Conservation (phyloP, 2,113 vertebrate genomes). For the Erythrolamprus reginae region DNA sequence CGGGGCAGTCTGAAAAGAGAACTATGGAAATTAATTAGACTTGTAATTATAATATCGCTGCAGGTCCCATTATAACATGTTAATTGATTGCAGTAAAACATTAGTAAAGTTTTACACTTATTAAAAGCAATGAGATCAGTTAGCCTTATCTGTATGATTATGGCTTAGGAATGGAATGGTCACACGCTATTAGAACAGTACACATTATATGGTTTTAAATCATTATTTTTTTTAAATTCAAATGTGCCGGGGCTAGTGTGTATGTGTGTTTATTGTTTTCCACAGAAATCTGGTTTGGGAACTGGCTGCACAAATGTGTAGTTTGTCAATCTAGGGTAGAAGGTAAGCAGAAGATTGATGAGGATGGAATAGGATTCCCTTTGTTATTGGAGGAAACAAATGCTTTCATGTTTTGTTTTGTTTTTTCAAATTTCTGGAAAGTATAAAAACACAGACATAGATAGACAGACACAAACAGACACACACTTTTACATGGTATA, state of each 20-base stretch:
- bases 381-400: background rate
- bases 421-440: background rate
- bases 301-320: background rate
- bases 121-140: background rate
- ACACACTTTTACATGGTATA: background rate
- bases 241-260: background rate
- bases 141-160: background rate
- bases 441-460: background rate
- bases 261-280: background rate
- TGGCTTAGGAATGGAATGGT: conserved; percentile 41
- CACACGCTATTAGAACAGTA: conserved; percentile 40
- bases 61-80: background rate
- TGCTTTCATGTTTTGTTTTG: background rate
- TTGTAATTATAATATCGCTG: background rate
- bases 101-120: background rate
- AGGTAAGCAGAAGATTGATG: background rate
- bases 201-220: conserved; percentile 60
- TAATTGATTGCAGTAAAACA: background rate
- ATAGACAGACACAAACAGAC: too few species aligned
- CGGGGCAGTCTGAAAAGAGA: background rate
- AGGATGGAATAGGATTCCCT: background rate
- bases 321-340: background rate
- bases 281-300: background rate
- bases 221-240: conserved; percentile 10
- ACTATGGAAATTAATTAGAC: background rate